Evolutionary conservation across 2,888 invertebrate species (phyloP), one percentile per base, ranked within the genome.

Genomic region (Zygothrica quintamaculata): DNA sequence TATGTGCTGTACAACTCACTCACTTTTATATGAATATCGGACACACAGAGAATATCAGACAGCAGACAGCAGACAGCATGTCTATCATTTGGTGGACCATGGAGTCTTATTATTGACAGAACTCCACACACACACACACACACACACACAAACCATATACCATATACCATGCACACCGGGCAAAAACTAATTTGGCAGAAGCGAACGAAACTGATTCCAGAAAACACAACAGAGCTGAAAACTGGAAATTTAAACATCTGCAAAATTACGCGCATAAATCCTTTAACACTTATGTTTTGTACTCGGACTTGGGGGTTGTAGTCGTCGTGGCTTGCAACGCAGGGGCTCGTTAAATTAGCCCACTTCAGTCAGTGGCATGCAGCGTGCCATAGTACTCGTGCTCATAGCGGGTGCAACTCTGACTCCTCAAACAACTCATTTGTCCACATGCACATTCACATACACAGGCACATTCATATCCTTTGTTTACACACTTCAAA

Each of bases 181-280:
- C 84, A 75, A 51, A 31, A 76, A 82, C 60, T 66, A 73, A 76
- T 84, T 85, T 76, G 65, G 59, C 42, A 42, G 61, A 39, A 37
- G 18, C 18, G 16, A 59, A 55, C n/a, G 55, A 22, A 37, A 36
- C 34, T 39, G 15, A 29, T 68, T 43, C 26, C 1, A n/a, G 34
- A 16, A 12, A 42, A 39, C 56, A 46, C 34, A n/a, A n/a, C n/a
- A n/a, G n/a, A n/a, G n/a, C n/a, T n/a, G n/a, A n/a, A 52, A 71
- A 65, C 51, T 61, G 65, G 47, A 87, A 88, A 87, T 84, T 88
- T 74, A 87, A 88, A 88, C 88, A 88, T 88, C 88, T 88, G 88
- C 88, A 80, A 88, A 88, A 87, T 88, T 88, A 85, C 76, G 78
- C 75, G 78, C 80, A 86, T 88, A 88, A 88, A 88, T 88, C 89